phyloP scores from a whole-genome alignment of 2,888 invertebrate genomes.

The Kuschelorhynchus macadamiae region DNA sequence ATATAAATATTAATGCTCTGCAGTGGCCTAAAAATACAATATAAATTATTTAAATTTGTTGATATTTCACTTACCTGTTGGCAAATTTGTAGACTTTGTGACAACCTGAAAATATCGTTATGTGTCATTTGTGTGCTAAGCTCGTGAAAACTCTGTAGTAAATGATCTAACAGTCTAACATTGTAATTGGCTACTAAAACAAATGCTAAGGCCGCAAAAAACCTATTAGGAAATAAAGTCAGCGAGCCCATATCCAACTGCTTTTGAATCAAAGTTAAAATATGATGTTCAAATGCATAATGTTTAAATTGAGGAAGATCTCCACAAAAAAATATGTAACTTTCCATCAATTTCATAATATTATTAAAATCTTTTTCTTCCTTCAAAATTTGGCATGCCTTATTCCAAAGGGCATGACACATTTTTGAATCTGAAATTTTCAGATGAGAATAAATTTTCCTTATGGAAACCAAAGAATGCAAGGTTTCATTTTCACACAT shows the following conservation, averaged over 20 bases:
- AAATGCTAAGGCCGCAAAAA: conserved; percentile 64
- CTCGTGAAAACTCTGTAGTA: conserved; percentile 65
- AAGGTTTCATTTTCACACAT: conserved; percentile 60
- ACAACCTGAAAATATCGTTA: conserved; percentile 67
- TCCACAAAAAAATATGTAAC: conserved; percentile 72
- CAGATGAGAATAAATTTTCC: conserved; percentile 68
- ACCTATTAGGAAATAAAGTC: conserved; percentile 65
- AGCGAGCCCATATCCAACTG: conserved; percentile 62
- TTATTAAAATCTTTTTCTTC: conserved; percentile 57
- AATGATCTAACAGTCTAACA: conserved; percentile 61
- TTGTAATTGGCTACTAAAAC: conserved; percentile 68
- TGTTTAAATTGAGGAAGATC: conserved; percentile 71
- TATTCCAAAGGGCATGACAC: conserved; percentile 70
- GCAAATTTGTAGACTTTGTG: conserved; percentile 66
- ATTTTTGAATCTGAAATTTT: conserved; percentile 69
- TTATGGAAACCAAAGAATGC: conserved; percentile 63
- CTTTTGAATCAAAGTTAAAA: conserved; percentile 66
- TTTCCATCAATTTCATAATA: conserved; percentile 68
- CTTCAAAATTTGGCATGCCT: conserved; percentile 64
- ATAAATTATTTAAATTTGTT: conserved; percentile 56
- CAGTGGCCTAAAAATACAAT: too few species aligned
- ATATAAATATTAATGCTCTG: too few species aligned
- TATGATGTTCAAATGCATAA: conserved; percentile 67
- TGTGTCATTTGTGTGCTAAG: conserved; percentile 67
- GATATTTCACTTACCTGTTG: conserved; percentile 17